A percentile compares a stretch with the other conserved stretches of the same genome.
Conservation (phyloP, 1,140 invertebrate species). For the Drosophila yakuba region DNA sequence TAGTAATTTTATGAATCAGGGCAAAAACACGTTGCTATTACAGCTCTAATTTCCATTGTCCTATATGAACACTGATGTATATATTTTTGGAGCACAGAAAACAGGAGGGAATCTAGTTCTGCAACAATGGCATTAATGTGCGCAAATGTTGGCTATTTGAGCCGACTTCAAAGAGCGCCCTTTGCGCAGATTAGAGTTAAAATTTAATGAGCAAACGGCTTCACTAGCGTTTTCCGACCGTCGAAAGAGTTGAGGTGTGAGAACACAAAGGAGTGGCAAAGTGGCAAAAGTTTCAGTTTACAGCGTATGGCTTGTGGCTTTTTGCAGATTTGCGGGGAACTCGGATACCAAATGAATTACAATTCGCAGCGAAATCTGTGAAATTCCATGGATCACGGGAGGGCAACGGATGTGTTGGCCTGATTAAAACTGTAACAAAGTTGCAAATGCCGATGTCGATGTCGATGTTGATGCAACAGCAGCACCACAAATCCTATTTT, state of each 20-base stretch:
- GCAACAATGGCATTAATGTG: constrained; percentile 11
- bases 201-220: constrained; percentile 24
- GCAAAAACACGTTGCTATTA: neutral
- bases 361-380: neutral
- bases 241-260: no score
- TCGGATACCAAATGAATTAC: neutral
- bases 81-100: no score
- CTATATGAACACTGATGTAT: no score
- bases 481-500: constrained; percentile 1
- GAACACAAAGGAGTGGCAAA: neutral
- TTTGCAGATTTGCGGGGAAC: neutral
- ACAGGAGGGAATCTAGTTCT: neutral
- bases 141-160: constrained; percentile 13
- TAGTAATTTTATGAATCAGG: neutral
- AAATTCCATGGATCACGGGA: no score
- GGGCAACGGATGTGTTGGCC: neutral
- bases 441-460: no score
- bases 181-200: constrained; percentile 29
- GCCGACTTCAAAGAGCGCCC: constrained; percentile 4
- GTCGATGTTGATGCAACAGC: constrained; percentile 4
- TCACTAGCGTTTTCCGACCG: neutral
- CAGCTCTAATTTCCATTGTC: neutral
- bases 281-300: constrained; percentile 9
- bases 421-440: constrained; percentile 1
- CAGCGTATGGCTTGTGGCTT: constrained; percentile 2